Base-by-base conservation (phyloP, 2,113 vertebrate genomes). In the Chrysochloris asiatica region DNA sequence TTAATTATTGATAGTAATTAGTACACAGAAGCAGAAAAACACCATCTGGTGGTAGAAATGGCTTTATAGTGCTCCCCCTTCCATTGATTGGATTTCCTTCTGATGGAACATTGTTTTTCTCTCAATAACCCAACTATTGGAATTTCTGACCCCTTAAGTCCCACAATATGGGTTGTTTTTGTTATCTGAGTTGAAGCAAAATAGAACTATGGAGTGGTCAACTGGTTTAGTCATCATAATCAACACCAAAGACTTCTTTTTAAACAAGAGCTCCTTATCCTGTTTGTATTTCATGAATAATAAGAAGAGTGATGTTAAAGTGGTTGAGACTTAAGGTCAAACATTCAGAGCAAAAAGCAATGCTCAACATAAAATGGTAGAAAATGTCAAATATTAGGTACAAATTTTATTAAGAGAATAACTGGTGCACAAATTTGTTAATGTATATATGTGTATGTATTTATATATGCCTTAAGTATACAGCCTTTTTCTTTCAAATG, bases 1-100 rank as follows among this genome's bases (percentile, higher is more conserved):
- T 98, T 98, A 98, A 98, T 98, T 97, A 98, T 98, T 98, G 97
- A 98, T 97, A 97, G 95, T 95, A 98, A 97, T 98, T 98, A 98
- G 96, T 95, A 95, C 97, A 97, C n/a, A 97, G 96, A 98, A 96
- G 95, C 97, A 98, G 97, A 97, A 95, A 98, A 97, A 98, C 97
- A 98, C 97, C 97, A 97, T 98, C 97, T 98, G 98, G 97, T 96
- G 96, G 95, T 93, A 96, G 96, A 96, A 97, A 96, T 93, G 82
- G 89, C 92, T 96, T 95, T 90, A 41, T 86, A 95, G 81, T 77
- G 67, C 82, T 48, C 19, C 86, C 8, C 3, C 2, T 84, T 92
- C 88, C 90, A 89, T 71, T 95, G 94, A 95, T 72, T 95, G 63
- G 48, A 86, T 92, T 96, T 82, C 12, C 85, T 67, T 61, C 56